A percentile compares a stretch with the other conserved stretches of the same genome.
Conservation (phyloP, 2,888 invertebrate genomes). For the Nysson spinosus region DNA sequence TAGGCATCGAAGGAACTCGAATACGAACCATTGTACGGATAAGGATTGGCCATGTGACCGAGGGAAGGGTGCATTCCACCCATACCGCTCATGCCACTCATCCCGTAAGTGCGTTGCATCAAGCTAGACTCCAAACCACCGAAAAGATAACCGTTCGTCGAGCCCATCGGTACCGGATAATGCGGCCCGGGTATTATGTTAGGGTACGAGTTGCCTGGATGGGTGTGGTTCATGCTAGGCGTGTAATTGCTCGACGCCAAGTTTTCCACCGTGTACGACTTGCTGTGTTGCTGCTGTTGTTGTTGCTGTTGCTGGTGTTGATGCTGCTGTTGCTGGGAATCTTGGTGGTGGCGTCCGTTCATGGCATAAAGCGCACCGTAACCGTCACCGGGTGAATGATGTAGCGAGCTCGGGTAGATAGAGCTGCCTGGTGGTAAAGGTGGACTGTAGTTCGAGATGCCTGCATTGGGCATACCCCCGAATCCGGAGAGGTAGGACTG, state of each 20-base stretch:
- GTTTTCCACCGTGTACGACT: conserved; percentile 76
- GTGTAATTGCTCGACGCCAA: conserved; percentile 77
- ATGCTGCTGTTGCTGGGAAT: conserved; percentile 49
- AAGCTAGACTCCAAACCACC: conserved; percentile 73
- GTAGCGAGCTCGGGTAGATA: conserved; percentile 66
- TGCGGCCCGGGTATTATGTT: conserved; percentile 76
- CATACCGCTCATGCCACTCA: conserved; percentile 72
- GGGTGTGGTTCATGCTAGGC: conserved; percentile 70
- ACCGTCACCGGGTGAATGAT: conserved; percentile 68
- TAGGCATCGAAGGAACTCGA: conserved; percentile 76
- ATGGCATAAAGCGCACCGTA: conserved; percentile 71
- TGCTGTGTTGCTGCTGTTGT: conserved; percentile 72
- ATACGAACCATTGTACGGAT: conserved; percentile 73
- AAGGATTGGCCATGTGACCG: conserved; percentile 66
- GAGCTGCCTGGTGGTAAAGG: conserved; percentile 68
- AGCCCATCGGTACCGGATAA: conserved; percentile 76
- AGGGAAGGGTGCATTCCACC: conserved; percentile 70
- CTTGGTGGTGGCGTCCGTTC: conserved; percentile 65
- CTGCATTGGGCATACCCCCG: conserved; percentile 54
- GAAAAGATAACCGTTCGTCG: conserved; percentile 74
- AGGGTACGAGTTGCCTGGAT: conserved; percentile 71
- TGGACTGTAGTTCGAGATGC: conserved; percentile 73
- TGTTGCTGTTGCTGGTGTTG: conserved; percentile 65
- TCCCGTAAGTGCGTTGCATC: conserved; percentile 74
- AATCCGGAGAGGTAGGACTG: conserved; percentile 64